phyloP scores from a whole-genome alignment of 2,113 vertebrate species.

The Austrofundulus limnaeus region DNA sequence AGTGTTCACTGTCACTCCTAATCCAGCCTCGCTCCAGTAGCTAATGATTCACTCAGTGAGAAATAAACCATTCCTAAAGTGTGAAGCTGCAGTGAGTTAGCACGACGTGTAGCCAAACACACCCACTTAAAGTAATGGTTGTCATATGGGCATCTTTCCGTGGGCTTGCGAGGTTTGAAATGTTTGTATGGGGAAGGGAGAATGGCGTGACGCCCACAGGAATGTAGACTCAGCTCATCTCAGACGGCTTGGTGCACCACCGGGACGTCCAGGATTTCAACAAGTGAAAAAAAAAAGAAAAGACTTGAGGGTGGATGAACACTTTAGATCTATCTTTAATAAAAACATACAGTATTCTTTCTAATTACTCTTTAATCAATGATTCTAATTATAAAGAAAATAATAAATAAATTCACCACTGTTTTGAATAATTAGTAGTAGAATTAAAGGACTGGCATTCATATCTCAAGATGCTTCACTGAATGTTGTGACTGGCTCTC shows the following conservation, averaged over 20 bases:
- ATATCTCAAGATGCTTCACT: no score
- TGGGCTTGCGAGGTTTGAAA: slow-evolving; percentile 27
- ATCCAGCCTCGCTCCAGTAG: slow-evolving; percentile 13
- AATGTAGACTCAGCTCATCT: slow-evolving; percentile 68
- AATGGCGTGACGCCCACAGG: slow-evolving; percentile 62
- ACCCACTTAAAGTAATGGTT: slow-evolving; percentile 67
- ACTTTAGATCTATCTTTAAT: slow-evolving; percentile 47
- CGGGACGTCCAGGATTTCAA: slow-evolving; percentile 28
- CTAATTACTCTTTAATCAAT: slow-evolving; percentile 16
- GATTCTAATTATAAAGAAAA: slow-evolving; percentile 16
- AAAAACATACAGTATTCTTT: slow-evolving; percentile 28
- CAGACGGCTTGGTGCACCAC: slow-evolving; percentile 36
- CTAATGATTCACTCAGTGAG: slow-evolving; percentile 43
- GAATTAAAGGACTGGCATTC: background rate
- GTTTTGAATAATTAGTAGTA: no score
- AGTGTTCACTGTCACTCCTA: slow-evolving; percentile 15
- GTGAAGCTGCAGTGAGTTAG: slow-evolving; percentile 55
- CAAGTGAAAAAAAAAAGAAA: slow-evolving; percentile 19
- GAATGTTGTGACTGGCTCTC: no score
- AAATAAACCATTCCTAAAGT: slow-evolving; percentile 31
- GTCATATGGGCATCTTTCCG: slow-evolving; percentile 65
- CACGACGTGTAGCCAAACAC: slow-evolving; percentile 64
- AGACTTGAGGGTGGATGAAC: slow-evolving; percentile 17
- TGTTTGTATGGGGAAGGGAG: slow-evolving; percentile 45
- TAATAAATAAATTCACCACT: background rate